Evolutionary conservation across 1,140 invertebrate genomes (phyloP).

Genomic region (Heliothis virescens): DNA sequence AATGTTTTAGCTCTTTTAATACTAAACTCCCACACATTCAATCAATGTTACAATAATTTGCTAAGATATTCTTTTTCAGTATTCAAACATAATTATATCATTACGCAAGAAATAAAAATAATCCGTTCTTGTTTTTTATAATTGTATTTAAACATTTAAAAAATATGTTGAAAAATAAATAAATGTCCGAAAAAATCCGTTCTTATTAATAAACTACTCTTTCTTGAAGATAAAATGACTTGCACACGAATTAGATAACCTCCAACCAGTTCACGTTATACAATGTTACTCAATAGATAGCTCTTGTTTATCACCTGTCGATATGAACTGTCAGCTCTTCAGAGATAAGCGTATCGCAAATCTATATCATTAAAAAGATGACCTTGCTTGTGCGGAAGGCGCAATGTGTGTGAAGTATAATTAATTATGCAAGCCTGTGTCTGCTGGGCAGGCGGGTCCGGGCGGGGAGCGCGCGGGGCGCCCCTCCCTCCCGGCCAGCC

Average conservation of each 20-base stretch:
- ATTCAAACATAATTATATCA: too few relatives aligned
- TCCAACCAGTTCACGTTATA: neutral
- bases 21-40: too few relatives aligned
- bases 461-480: conserved; percentile 43
- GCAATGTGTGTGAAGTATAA: conserved; percentile 80
- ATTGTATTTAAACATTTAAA: too few relatives aligned
- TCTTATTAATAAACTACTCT: neutral
- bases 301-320: conserved; percentile 34
- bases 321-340: conserved; percentile 2
- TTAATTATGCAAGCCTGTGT: conserved; percentile 84
- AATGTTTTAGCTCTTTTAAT: neutral
- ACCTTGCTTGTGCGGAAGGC: conserved; percentile 81
- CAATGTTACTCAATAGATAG: conserved; percentile 16
- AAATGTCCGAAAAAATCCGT: too few relatives aligned
- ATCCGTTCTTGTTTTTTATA: too few relatives aligned
- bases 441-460: conserved; percentile 71
- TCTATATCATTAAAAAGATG: conserved; percentile 72
- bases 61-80: too few relatives aligned
- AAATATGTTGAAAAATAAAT: too few relatives aligned
- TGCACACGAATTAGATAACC: conserved; percentile 1
- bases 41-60: too few relatives aligned
- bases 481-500: conserved; percentile 64
- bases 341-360: conserved; percentile 45
- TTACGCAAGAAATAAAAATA: too few relatives aligned
- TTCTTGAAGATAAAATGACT: neutral